Conservation (phyloP, 2,888 invertebrate genomes). For the Reticulitermes lucifugus region DNA sequence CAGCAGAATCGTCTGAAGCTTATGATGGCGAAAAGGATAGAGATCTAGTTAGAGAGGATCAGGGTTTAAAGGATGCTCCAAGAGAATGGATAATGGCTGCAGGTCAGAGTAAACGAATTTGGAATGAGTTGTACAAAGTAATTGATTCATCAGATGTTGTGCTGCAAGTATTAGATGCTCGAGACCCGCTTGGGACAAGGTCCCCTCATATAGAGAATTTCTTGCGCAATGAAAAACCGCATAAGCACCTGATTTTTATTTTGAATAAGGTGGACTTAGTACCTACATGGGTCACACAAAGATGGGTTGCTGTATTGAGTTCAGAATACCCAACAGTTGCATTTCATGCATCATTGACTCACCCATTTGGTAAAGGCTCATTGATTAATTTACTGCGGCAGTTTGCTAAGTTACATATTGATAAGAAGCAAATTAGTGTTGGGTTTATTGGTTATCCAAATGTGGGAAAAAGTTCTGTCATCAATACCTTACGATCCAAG, state of each 20-base stretch:
- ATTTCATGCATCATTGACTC: conserved; percentile 97
- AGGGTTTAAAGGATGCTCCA: conserved; percentile 82
- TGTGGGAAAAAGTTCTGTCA: conserved; percentile 98
- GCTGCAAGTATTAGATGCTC: conserved; percentile 94
- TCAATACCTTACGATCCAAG: conserved; percentile 94
- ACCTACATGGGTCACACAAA: conserved; percentile 97
- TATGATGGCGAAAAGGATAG: conserved; percentile 88
- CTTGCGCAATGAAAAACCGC: conserved; percentile 92
- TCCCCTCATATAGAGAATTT: conserved; percentile 94
- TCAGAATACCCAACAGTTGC: conserved; percentile 97
- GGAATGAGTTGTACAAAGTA: conserved; percentile 99
- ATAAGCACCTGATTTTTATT: conserved; percentile 97
- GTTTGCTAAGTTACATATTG: conserved; percentile 93
- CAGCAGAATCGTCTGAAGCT: conserved; percentile 76
- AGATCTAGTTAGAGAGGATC: conserved; percentile 84
- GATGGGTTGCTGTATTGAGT: conserved; percentile 96
- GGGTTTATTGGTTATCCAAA: conserved; percentile 99
- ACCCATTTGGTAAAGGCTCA: conserved; percentile 98
- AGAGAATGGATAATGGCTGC: conserved; percentile 96
- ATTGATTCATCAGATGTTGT: conserved; percentile 98
- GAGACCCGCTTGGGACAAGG: conserved; percentile 97
- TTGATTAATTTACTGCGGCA: conserved; percentile 96
- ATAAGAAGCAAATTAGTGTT: conserved; percentile 98
- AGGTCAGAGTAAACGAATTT: conserved; percentile 96
- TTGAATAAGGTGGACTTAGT: conserved; percentile 97